phyloP scores from a whole-genome alignment of 1,140 invertebrate species.

The Drosophila jambulina region DNA sequence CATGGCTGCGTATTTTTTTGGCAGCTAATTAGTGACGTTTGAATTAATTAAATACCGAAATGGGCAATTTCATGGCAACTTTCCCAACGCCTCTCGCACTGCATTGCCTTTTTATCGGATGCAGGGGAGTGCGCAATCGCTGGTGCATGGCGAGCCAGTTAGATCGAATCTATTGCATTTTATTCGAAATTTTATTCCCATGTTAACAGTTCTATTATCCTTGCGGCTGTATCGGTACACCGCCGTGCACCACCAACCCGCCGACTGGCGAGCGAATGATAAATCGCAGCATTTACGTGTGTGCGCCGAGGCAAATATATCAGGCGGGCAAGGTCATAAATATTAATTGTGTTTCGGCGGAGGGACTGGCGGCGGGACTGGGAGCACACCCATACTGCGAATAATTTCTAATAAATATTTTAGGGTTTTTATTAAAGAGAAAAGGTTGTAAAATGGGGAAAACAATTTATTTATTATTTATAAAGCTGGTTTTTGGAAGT shows the following conservation, averaged over 20 bases:
- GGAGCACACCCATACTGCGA: slow-evolving; percentile 23
- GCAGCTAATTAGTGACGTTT: slow-evolving; percentile 79
- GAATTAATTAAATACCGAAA: slow-evolving; percentile 63
- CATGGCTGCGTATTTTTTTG: slow-evolving; percentile 66
- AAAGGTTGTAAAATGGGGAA: not conserved
- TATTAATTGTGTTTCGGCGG: slow-evolving; percentile 77
- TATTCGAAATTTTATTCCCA: slow-evolving; percentile 77
- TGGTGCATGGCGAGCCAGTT: slow-evolving; percentile 29
- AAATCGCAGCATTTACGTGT: slow-evolving; percentile 80
- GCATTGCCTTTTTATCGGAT: slow-evolving; percentile 17
- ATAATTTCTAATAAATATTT: slow-evolving; percentile 7
- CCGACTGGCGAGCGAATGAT: slow-evolving; percentile 53
- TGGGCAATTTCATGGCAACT: slow-evolving; percentile 62
- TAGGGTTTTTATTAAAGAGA: not conserved
- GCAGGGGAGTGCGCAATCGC: slow-evolving; percentile 1
- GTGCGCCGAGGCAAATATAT: slow-evolving; percentile 82
- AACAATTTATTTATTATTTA: not conserved
- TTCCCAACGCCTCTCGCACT: slow-evolving; percentile 39
- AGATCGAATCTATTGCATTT: slow-evolving; percentile 61
- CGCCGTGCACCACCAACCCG: not conserved
- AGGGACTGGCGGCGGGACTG: slow-evolving; percentile 29
- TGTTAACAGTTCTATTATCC: slow-evolving; percentile 84
- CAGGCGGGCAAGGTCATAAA: slow-evolving; percentile 81
- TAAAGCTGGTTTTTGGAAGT: not conserved
- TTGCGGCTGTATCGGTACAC: slow-evolving; percentile 65